A percentile compares a stretch with the other conserved stretches of the same genome.
phyloP scores from a whole-genome alignment of 2,888 invertebrate species.

The Macrostomum cliftonense region DNA sequence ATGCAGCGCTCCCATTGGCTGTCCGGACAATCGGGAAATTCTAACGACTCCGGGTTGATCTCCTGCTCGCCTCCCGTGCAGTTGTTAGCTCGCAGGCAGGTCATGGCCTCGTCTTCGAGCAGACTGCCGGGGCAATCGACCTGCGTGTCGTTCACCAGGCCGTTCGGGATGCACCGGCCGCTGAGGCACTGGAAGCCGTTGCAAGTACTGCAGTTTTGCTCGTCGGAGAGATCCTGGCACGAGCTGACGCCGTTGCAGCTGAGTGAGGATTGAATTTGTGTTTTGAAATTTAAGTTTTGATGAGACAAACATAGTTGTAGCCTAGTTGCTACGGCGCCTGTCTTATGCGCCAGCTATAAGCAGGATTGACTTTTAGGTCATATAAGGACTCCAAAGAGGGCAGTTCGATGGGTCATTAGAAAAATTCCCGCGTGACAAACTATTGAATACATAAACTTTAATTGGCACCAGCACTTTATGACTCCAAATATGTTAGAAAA shows the following conservation, averaged over 20 bases:
- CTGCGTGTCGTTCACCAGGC: constrained; percentile 6
- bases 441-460: too few species aligned
- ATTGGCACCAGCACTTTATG: too few species aligned
- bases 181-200: constrained; percentile 6
- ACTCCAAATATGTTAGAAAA: too few species aligned
- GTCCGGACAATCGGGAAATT: background rate
- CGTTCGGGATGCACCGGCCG: constrained; percentile 3
- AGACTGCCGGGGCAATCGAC: constrained; percentile 8
- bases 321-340: too few species aligned
- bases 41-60: background rate
- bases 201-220: constrained; percentile 4
- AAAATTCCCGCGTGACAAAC: too few species aligned
- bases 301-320: too few species aligned
- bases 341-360: too few species aligned
- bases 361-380: too few species aligned
- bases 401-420: too few species aligned
- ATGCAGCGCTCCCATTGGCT: background rate
- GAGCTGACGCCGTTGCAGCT: constrained; percentile 2
- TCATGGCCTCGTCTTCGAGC: constrained; percentile 8
- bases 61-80: background rate
- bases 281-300: too few species aligned
- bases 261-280: background rate
- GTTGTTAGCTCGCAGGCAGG: background rate
- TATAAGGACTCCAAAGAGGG: too few species aligned
- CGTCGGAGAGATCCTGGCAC: constrained; percentile 6